These are phyloP conservation scores for Ptychobarbus kaznakovi DNA, from an alignment of 2,797 vertebrate species.

Conservation along the genomic window DNA sequence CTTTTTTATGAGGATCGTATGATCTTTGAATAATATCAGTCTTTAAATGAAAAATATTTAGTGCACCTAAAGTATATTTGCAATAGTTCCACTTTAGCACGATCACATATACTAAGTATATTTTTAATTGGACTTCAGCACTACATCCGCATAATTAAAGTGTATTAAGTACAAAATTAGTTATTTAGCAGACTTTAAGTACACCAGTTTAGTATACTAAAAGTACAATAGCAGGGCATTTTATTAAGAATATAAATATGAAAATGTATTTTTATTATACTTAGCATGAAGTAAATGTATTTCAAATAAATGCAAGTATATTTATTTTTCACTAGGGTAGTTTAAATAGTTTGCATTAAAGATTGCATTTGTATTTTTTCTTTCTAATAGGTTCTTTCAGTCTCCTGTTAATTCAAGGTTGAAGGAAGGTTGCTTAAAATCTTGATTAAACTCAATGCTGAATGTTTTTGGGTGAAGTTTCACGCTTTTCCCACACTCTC, in stretches of 20 bases:
- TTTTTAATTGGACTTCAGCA: background rate
- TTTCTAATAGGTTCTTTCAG: background rate
- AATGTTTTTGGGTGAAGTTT: conserved; percentile 27
- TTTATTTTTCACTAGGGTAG: background rate
- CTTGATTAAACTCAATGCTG: background rate
- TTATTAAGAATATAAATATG: background rate
- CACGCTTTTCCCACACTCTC: conserved; percentile 20
- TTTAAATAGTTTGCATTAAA: background rate
- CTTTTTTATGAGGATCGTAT: background rate
- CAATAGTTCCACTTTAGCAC: no score
- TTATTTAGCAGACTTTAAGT: background rate
- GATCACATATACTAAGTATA: background rate
- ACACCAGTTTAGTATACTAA: background rate
- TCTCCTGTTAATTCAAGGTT: conserved; percentile 27
- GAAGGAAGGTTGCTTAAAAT: conserved; percentile 15
- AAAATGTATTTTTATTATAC: background rate
- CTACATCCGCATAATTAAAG: background rate
- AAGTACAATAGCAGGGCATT: background rate
- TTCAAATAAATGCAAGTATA: background rate
- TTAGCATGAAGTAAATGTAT: no score
- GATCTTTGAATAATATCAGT: background rate
- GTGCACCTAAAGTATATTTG: no score
- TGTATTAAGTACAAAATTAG: background rate
- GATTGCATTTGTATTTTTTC: background rate
- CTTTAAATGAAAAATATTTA: no score